Conservation (phyloP, 2,797 vertebrate species). For the Cossypha dichroa region DNA sequence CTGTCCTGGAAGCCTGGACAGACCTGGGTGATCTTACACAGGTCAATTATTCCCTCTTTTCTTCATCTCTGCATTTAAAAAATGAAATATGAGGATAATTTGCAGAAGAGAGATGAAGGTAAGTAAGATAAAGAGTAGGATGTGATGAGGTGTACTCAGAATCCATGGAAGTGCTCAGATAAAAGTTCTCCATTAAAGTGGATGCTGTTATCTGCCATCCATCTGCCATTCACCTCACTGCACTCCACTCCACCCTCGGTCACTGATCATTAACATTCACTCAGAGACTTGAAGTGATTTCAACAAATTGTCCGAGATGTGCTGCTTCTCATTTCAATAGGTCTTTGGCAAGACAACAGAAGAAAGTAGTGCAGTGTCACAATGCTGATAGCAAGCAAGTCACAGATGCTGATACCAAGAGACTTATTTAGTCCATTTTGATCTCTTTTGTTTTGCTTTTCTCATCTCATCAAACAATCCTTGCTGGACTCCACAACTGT, state of each 20-base stretch:
- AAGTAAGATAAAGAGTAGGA: not conserved
- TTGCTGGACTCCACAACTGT: not conserved
- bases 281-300: not conserved
- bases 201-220: not conserved
- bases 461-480: not conserved
- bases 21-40: not conserved
- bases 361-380: slow-evolving; percentile 13
- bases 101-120: not conserved
- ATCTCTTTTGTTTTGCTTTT: slow-evolving; percentile 20
- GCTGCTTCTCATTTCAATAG: slow-evolving; percentile 8
- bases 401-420: slow-evolving; percentile 16
- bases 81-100: not conserved
- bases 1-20: not conserved
- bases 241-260: not conserved
- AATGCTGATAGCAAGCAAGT: not conserved
- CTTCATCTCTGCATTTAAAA: not conserved
- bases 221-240: not conserved
- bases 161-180: not conserved
- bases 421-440: slow-evolving; percentile 33
- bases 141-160: not conserved
- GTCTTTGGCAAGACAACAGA: not conserved
- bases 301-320: slow-evolving; percentile 8
- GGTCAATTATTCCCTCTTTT: not conserved
- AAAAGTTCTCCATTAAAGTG: not conserved
- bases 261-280: not conserved